These are phyloP conservation scores for Ischnura elegans DNA, from an alignment of 2,888 invertebrate species.

Conservation along the genomic window DNA sequence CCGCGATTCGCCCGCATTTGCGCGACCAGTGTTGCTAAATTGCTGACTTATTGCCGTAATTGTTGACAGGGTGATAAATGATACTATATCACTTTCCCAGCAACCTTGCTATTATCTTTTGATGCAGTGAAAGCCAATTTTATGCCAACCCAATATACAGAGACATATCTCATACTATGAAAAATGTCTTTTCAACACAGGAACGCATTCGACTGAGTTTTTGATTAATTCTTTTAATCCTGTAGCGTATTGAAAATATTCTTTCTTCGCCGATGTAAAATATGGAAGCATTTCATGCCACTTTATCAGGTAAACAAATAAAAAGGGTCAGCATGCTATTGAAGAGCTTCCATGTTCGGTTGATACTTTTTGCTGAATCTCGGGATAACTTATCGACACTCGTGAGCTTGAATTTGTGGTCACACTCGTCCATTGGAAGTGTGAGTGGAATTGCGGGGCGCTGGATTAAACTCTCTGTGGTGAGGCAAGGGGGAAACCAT, in stretches of 20 bases:
- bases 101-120: no score
- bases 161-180: no score
- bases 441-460: background rate
- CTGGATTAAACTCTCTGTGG: background rate
- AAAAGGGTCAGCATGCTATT: no score
- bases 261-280: no score
- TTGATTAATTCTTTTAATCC: no score
- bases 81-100: background rate
- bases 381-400: background rate
- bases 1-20: background rate
- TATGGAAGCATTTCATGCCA: no score
- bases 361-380: background rate
- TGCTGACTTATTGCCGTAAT: background rate
- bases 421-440: background rate
- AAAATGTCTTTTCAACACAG: no score
- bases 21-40: background rate
- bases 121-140: no score
- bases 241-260: no score
- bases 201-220: no score
- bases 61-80: background rate
- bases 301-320: no score
- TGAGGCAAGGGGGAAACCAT: conserved; percentile 42
- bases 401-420: background rate
- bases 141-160: no score
- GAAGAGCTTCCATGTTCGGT: background rate